Conservation (phyloP, 1,140 invertebrate species). For the Myzus persicae region DNA sequence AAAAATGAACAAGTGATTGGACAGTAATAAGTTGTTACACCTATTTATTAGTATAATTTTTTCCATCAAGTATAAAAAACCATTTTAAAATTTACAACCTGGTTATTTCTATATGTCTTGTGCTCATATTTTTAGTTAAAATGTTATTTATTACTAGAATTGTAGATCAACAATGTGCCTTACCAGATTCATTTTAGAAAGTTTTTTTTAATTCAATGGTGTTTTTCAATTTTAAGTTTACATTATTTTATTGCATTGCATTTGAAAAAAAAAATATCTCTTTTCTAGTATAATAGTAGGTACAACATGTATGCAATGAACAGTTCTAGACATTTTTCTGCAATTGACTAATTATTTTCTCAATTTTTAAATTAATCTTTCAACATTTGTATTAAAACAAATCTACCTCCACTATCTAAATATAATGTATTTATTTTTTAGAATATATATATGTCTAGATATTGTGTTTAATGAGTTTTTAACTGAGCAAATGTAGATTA, state of each 20-base stretch:
- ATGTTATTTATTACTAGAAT: constrained; percentile 56
- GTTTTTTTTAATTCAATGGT: constrained; percentile 13
- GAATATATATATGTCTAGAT: constrained; percentile 17
- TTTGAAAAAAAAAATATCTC: constrained; percentile 12
- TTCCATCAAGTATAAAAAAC: constrained; percentile 23
- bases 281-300: neutral
- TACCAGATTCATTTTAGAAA: constrained; percentile 54
- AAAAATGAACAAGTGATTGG: constrained; percentile 36
- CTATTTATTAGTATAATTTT: constrained; percentile 10
- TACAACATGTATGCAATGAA: neutral
- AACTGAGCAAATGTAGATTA: constrained; percentile 27
- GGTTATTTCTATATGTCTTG: constrained; percentile 37
- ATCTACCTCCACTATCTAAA: constrained; percentile 44
- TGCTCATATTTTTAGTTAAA: constrained; percentile 54
- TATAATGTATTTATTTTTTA: constrained; percentile 38
- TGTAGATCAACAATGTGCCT: constrained; percentile 57
- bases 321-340: constrained; percentile 17
- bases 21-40: constrained; percentile 47
- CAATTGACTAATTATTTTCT: neutral
- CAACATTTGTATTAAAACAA: constrained; percentile 42
- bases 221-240: constrained; percentile 40
- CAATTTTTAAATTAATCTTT: neutral
- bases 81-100: constrained; percentile 36
- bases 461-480: constrained; percentile 43
- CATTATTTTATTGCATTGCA: constrained; percentile 23